A percentile compares a stretch with the other conserved stretches of the same genome.
Conservation (phyloP, 2,797 vertebrate genomes). For the Acrossocheilus wenchowensis region DNA sequence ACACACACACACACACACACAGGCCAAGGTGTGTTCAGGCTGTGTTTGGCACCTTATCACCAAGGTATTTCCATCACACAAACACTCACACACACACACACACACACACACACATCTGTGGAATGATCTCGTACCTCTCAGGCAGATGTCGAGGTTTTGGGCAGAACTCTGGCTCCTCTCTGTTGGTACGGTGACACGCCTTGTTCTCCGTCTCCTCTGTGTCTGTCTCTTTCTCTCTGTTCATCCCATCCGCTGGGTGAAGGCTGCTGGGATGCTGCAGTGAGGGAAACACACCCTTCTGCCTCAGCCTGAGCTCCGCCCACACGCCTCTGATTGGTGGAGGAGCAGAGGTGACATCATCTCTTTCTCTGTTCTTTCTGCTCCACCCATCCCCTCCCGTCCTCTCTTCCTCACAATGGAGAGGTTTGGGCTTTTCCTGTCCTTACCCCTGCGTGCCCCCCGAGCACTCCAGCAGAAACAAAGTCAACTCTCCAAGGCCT, state of each 20-base stretch:
- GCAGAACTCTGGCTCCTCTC: not conserved
- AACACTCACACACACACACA: constrained; percentile 20
- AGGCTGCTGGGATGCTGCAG: constrained; percentile 59
- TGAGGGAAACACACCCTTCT: constrained; percentile 55
- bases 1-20: no score
- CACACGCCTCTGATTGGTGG: constrained; percentile 36
- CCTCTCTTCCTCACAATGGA: constrained; percentile 14
- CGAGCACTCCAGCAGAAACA: not conserved
- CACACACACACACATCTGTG: not conserved
- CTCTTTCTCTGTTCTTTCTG: constrained; percentile 40
- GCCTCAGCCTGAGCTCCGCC: constrained; percentile 3
- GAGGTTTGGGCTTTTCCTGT: not conserved
- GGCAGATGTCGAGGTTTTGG: not conserved
- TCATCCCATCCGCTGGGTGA: constrained; percentile 29
- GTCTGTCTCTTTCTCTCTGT: constrained; percentile 32
- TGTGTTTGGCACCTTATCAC: not conserved
- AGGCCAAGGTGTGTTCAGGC: constrained; percentile 19
- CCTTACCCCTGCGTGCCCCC: constrained; percentile 17
- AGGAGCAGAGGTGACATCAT: constrained; percentile 55
- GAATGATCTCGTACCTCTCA: constrained; percentile 50
- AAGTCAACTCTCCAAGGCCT: not conserved
- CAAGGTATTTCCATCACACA: not conserved
- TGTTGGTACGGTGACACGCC: constrained; percentile 48
- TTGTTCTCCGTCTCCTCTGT: constrained; percentile 39
- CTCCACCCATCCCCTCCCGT: constrained; percentile 22